phyloP scores from a whole-genome alignment of 2,797 vertebrate species.

The Pseudomugil tenellus region DNA sequence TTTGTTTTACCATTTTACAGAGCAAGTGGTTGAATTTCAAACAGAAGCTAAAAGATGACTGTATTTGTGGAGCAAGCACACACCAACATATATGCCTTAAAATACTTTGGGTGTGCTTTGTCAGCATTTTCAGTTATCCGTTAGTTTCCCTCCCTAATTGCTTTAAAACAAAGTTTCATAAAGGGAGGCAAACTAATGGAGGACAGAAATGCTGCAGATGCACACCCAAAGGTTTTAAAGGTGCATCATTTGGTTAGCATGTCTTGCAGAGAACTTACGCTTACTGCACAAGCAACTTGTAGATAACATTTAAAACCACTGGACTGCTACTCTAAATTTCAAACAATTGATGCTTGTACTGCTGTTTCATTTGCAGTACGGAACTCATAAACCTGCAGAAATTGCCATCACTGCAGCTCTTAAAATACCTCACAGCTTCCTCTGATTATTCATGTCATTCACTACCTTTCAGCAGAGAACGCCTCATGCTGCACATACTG shows the following conservation, averaged over 20 bases:
- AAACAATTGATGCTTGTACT: background rate
- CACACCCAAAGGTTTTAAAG: background rate
- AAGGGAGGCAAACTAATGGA: background rate
- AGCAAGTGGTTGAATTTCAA: background rate
- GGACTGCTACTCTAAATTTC: slow-evolving; percentile 24
- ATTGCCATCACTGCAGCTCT: slow-evolving; percentile 59
- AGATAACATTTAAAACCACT: slow-evolving; percentile 9
- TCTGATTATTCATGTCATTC: slow-evolving; percentile 25
- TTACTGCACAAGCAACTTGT: background rate
- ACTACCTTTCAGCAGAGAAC: slow-evolving; percentile 56
- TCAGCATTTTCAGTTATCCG: slow-evolving; percentile 3
- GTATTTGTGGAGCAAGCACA: background rate
- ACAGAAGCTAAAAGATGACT: background rate
- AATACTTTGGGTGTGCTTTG: background rate
- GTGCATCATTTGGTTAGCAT: slow-evolving; percentile 7
- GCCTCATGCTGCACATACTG: slow-evolving; percentile 45
- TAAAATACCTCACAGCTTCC: slow-evolving; percentile 54
- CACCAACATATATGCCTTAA: background rate
- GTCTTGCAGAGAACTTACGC: background rate
- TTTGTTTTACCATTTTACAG: too few species aligned
- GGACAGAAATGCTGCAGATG: background rate
- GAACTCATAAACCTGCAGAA: slow-evolving; percentile 56
- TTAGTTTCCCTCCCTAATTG: background rate
- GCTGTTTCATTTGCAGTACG: slow-evolving; percentile 19
- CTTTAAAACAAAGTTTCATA: background rate